phyloP scores from a whole-genome alignment of 2,888 invertebrate genomes.

The Tiliacea citrago region DNA sequence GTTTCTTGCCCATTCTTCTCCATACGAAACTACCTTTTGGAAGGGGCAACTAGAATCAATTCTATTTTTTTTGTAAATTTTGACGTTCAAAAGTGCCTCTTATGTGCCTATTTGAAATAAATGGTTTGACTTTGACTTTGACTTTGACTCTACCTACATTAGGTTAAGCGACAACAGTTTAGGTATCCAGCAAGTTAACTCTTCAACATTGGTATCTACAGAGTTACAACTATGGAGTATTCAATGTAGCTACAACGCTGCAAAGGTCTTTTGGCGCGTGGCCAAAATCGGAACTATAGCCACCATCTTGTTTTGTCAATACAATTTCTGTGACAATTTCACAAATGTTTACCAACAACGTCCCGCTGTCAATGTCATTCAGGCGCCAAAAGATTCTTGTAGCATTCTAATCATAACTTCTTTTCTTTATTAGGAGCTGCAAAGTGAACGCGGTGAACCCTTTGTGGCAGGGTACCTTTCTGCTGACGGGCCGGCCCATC shows the following conservation, averaged over 20 bases:
- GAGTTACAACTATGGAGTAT: neutral
- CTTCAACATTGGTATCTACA: neutral
- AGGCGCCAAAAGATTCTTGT: too few relatives aligned
- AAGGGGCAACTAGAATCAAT: too few relatives aligned
- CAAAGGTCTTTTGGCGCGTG: neutral
- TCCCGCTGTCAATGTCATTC: neutral
- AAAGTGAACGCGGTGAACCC: neutral
- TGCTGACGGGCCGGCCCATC: conserved; percentile 37
- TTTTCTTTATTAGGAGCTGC: conserved; percentile 32
- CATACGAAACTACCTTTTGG: too few relatives aligned
- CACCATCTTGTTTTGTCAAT: neutral
- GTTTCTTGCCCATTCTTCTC: too few relatives aligned
- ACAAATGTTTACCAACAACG: neutral
- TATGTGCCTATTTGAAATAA: too few relatives aligned
- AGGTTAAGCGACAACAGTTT: neutral
- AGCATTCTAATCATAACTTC: neutral
- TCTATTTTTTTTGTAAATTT: too few relatives aligned
- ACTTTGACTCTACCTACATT: neutral
- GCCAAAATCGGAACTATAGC: neutral
- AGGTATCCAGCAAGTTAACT: neutral
- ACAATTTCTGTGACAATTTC: neutral
- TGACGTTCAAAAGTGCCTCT: too few relatives aligned
- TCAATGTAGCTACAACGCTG: neutral
- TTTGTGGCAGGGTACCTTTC: conserved; percentile 33
- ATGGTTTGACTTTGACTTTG: too few relatives aligned